Conservation (phyloP, 2,888 invertebrate genomes). For the Mythimna pallens region DNA sequence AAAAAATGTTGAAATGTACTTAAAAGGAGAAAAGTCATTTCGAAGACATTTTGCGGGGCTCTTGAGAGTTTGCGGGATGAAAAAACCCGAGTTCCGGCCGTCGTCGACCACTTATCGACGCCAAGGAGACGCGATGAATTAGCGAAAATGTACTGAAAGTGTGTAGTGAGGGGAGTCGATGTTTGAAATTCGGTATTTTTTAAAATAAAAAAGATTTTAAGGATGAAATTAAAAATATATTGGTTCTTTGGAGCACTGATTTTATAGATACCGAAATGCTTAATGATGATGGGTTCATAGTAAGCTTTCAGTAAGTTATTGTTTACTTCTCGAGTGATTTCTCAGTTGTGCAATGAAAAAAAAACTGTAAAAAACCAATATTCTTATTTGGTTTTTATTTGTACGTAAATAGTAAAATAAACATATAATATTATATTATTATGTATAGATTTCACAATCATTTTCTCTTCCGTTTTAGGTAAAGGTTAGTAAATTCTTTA, state of each 20-base stretch:
- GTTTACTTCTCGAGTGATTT: not conserved
- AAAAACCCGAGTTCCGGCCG: constrained; percentile 86
- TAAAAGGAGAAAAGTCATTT: constrained; percentile 83
- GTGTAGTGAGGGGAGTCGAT: constrained; percentile 26
- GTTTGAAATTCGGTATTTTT: constrained; percentile 22
- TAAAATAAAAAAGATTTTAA: constrained; percentile 1
- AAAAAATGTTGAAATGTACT: constrained; percentile 85
- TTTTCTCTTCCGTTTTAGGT: too few species aligned
- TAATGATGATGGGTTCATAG: not conserved
- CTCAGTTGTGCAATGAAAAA: too few species aligned
- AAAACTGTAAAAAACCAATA: too few species aligned
- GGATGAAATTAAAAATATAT: not conserved
- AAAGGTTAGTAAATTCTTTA: too few species aligned
- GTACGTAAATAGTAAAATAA: too few species aligned
- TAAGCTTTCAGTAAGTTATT: not conserved
- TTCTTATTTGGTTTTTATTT: too few species aligned
- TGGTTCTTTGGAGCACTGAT: not conserved
- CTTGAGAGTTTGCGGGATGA: constrained; percentile 83
- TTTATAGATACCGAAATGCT: not conserved
- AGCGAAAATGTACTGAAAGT: constrained; percentile 68
- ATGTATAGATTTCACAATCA: too few species aligned
- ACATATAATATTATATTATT: too few species aligned
- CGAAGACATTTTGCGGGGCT: constrained; percentile 87
- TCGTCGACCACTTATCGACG: constrained; percentile 84
- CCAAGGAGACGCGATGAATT: constrained; percentile 79